phyloP scores from a whole-genome alignment of 2,888 invertebrate genomes.

The Drosophila affinis region DNA sequence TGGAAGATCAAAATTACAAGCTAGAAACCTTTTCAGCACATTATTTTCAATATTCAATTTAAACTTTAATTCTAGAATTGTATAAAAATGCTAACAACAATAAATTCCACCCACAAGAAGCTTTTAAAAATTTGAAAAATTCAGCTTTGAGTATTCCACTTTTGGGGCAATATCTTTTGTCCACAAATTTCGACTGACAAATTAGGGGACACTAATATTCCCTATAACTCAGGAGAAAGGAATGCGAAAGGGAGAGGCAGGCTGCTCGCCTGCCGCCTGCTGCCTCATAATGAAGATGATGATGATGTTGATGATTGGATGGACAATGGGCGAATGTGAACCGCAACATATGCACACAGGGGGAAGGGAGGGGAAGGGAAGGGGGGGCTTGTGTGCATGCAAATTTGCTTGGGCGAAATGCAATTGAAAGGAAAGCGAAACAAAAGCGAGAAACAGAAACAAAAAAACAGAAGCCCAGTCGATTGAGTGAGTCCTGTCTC shows the following conservation, averaged over 20 bases:
- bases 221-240: neutral
- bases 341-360: conserved; percentile 18
- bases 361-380: neutral
- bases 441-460: conserved; percentile 29
- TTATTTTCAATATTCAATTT: no score
- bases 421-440: conserved; percentile 53
- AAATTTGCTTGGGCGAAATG: conserved; percentile 53
- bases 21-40: no score
- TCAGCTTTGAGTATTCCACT: no score
- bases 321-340: conserved; percentile 30
- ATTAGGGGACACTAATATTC: neutral
- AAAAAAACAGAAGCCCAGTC: conserved; percentile 12
- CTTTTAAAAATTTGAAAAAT: no score
- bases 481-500: neutral
- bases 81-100: no score
- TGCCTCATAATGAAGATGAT: neutral
- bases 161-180: no score
- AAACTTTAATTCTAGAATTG: no score
- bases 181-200: neutral
- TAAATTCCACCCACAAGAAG: no score
- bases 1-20: no score
- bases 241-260: neutral
- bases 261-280: neutral
- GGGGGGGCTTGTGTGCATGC: conserved; percentile 17
- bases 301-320: conserved; percentile 16